Evolutionary conservation across 2,113 vertebrate genomes (phyloP).

Genomic region (Ahaetulla prasina): DNA sequence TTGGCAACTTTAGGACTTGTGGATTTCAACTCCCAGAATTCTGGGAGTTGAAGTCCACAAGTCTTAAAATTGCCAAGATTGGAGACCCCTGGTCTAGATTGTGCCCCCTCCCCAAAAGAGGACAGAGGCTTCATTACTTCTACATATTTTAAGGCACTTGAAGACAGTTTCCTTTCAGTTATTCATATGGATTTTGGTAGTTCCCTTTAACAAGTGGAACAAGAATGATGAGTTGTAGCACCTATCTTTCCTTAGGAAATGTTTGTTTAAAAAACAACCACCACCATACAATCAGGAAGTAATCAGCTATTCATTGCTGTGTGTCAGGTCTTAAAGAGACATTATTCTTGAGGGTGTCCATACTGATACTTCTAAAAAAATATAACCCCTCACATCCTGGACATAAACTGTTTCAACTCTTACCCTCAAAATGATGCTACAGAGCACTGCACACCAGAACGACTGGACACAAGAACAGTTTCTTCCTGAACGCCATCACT

Average conservation of each 20-base stretch:
- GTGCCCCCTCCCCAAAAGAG: not conserved
- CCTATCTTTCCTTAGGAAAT: not conserved
- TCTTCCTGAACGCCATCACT: too few relatives aligned
- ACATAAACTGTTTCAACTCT: too few relatives aligned
- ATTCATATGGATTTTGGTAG: not conserved
- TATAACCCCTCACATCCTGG: too few relatives aligned
- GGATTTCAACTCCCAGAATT: too few relatives aligned
- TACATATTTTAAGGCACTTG: not conserved
- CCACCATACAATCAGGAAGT: not conserved
- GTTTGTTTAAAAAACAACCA: not conserved
- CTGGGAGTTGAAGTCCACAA: too few relatives aligned
- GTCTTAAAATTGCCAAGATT: too few relatives aligned
- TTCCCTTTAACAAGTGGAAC: not conserved
- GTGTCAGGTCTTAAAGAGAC: not conserved
- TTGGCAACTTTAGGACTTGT: too few relatives aligned
- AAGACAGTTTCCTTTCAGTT: not conserved
- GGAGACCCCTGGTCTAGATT: too few relatives aligned
- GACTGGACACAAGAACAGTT: too few relatives aligned
- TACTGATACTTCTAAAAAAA: not conserved
- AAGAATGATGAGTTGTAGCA: not conserved
- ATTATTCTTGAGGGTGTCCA: not conserved
- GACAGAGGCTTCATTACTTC: not conserved
- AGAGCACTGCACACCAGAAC: too few relatives aligned
- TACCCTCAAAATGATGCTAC: too few relatives aligned
- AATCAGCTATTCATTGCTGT: not conserved